Percentiles rank a stretch among this genome's conserved stretches.
Evolutionary conservation across 2,888 invertebrate genomes (phyloP).

Genomic region (Lordiphosa andalusiaca): DNA sequence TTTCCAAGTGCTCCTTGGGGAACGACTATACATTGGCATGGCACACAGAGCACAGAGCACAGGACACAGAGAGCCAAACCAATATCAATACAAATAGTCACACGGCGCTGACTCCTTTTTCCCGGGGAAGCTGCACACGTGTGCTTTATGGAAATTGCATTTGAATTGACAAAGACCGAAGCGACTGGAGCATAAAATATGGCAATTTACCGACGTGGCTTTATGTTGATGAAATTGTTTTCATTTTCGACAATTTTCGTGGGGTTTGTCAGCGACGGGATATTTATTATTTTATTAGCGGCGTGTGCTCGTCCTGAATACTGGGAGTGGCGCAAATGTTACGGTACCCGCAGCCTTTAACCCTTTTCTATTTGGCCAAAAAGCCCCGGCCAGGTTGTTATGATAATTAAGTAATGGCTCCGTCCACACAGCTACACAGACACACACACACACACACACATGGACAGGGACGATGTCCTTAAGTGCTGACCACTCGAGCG

Average conservation of each 20-base stretch:
- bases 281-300: constrained; percentile 76
- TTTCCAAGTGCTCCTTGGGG: constrained; percentile 68
- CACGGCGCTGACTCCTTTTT: constrained; percentile 49
- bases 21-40: constrained; percentile 42
- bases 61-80: constrained; percentile 14
- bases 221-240: constrained; percentile 72
- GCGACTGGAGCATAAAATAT: constrained; percentile 68
- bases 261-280: constrained; percentile 31
- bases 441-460: constrained; percentile 16
- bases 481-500: constrained; percentile 73
- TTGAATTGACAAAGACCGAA: constrained; percentile 63
- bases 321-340: constrained; percentile 67
- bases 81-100: constrained; percentile 31
- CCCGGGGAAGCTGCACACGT: constrained; percentile 43
- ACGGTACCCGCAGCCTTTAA: constrained; percentile 46
- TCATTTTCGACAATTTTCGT: constrained; percentile 65
- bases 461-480: constrained; percentile 39
- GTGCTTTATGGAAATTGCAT: constrained; percentile 75
- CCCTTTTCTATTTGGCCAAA: constrained; percentile 58
- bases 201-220: constrained; percentile 57
- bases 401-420: constrained; percentile 75
- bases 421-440: constrained; percentile 36
- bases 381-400: constrained; percentile 52
- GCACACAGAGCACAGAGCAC: background rate
- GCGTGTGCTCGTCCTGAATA: constrained; percentile 53